phyloP scores from a whole-genome alignment of 2,113 vertebrate species.

The Gadus chalcogrammus region DNA sequence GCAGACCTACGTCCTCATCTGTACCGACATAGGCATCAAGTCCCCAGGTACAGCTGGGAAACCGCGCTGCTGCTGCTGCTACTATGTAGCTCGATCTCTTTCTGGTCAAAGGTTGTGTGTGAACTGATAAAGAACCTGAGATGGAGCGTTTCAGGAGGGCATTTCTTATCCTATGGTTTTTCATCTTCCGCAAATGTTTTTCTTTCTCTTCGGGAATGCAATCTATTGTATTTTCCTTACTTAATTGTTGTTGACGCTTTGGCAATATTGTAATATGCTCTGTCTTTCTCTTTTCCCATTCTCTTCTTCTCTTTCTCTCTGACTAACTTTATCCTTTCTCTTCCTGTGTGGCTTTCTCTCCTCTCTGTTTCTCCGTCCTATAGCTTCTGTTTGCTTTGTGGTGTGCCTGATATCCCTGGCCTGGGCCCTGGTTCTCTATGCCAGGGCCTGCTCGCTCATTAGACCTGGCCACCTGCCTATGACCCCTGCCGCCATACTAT shows the following conservation, averaged over 20 bases:
- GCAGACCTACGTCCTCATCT: constrained; percentile 74
- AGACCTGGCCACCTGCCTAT: constrained; percentile 70
- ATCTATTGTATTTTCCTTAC: no score
- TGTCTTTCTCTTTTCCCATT: not conserved
- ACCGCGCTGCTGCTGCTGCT: no score
- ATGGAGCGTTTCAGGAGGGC: no score
- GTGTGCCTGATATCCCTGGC: constrained; percentile 77
- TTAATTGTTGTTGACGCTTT: no score
- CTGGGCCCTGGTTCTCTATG: constrained; percentile 82
- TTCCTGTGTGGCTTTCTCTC: no score
- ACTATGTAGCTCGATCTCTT: no score
- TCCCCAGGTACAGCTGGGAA: constrained; percentile 56
- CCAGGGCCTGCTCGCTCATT: constrained; percentile 65
- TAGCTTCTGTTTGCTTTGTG: constrained; percentile 73
- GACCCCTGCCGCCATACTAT: constrained; percentile 72
- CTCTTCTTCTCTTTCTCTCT: not conserved
- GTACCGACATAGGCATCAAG: constrained; percentile 63
- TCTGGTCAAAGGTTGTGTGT: no score
- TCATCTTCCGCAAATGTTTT: no score
- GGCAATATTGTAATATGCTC: no score
- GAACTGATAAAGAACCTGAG: no score
- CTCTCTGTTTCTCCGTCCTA: not conserved
- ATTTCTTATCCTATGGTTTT: no score
- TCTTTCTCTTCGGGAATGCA: no score
- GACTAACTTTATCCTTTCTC: not conserved